phyloP scores from a whole-genome alignment of 2,888 invertebrate genomes.

The Limnephilus rhombicus region DNA sequence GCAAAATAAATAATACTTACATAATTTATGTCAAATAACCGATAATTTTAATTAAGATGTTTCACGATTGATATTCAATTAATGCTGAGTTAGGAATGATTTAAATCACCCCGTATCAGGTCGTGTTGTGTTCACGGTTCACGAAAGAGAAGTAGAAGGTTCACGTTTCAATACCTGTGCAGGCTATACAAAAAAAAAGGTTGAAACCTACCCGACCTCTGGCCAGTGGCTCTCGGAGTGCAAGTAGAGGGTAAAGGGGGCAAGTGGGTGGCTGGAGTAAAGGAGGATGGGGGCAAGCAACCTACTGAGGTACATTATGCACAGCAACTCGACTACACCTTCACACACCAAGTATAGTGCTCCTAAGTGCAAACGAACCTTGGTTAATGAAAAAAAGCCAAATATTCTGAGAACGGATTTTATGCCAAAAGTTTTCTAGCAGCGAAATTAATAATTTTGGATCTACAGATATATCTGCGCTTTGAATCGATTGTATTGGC shows the following conservation, averaged over 20 bases:
- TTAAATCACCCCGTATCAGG: slow-evolving; percentile 50
- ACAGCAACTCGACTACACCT: slow-evolving; percentile 17
- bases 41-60: too few relatives aligned
- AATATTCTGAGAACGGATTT: background rate
- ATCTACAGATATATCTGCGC: background rate
- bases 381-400: background rate
- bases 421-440: background rate
- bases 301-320: slow-evolving; percentile 36
- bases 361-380: background rate
- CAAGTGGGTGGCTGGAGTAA: slow-evolving; percentile 26
- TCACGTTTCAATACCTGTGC: slow-evolving; percentile 73
- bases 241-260: slow-evolving; percentile 50
- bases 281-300: slow-evolving; percentile 13
- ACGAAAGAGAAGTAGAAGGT: slow-evolving; percentile 65
- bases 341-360: background rate
- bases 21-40: too few relatives aligned
- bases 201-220: slow-evolving; percentile 62
- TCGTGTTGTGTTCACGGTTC: slow-evolving; percentile 70
- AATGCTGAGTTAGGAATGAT: background rate
- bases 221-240: slow-evolving; percentile 57
- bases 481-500: background rate
- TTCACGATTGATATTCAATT: too few relatives aligned
- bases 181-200: slow-evolving; percentile 58
- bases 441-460: background rate
- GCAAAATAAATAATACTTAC: too few relatives aligned